Evolutionary conservation across 2,113 vertebrate genomes (phyloP).

Genomic region (Ptilonorhynchus violaceus): DNA sequence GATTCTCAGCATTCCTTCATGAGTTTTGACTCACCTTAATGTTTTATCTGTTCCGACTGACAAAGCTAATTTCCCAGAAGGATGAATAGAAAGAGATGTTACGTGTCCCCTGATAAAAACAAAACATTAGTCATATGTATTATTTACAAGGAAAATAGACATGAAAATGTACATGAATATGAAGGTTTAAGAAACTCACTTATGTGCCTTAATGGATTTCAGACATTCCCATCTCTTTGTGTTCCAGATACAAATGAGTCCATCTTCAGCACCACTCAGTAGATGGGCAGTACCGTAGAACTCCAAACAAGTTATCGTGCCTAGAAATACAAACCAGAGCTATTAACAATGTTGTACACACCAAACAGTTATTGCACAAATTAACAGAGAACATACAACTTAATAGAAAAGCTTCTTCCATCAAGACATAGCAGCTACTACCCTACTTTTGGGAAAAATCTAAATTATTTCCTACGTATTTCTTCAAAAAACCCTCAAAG

Average conservation of each 20-base stretch:
- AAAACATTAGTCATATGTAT: background rate
- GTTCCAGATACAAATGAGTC: slow-evolving; percentile 92
- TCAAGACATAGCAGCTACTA: background rate
- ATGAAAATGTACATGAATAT: accelerated
- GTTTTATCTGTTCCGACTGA: slow-evolving; percentile 95
- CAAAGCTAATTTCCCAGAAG: slow-evolving; percentile 93
- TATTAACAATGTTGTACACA: background rate
- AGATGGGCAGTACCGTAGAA: slow-evolving; percentile 88
- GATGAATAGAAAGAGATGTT: slow-evolving; percentile 90
- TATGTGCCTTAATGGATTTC: slow-evolving; percentile 93
- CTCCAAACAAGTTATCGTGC: slow-evolving; percentile 90
- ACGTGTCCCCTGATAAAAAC: slow-evolving; percentile 84
- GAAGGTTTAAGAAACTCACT: slow-evolving; percentile 72
- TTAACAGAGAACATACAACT: background rate
- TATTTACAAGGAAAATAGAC: background rate
- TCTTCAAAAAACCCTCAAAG: accelerated
- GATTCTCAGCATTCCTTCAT: background rate
- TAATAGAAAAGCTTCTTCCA: background rate
- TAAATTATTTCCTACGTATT: background rate
- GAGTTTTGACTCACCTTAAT: slow-evolving; percentile 77
- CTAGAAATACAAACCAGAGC: slow-evolving; percentile 60
- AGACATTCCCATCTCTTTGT: slow-evolving; percentile 94
- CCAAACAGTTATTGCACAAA: background rate
- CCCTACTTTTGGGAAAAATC: background rate
- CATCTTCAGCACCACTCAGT: slow-evolving; percentile 92